phyloP scores from a whole-genome alignment of 2,888 invertebrate species.

The Scaptomyza cyrtandrae region DNA sequence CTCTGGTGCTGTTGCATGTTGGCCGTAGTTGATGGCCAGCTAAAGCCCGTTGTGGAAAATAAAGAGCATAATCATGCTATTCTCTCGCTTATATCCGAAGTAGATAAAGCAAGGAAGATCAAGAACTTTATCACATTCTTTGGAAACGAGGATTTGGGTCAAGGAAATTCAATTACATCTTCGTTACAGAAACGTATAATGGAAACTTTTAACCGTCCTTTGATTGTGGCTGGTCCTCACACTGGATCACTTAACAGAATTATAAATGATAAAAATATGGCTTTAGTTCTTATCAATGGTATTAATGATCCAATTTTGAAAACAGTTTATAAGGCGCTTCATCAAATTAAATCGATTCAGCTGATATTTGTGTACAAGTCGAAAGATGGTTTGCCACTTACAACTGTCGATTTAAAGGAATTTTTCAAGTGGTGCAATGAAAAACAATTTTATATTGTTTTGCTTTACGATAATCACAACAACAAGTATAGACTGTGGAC shows the following conservation, averaged over 20 bases:
- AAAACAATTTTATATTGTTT: not conserved
- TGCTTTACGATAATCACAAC: not conserved
- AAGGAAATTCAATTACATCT: not conserved
- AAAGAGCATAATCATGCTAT: not conserved
- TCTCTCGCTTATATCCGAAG: not conserved
- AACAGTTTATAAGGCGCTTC: not conserved
- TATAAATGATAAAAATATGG: not conserved
- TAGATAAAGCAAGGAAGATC: not conserved
- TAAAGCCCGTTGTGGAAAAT: constrained; percentile 2
- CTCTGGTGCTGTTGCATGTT: constrained; percentile 15
- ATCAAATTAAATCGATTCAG: not conserved
- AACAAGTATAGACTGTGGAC: not conserved
- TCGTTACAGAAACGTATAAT: constrained; percentile 8
- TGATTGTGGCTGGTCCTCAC: constrained; percentile 18
- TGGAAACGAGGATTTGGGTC: not conserved
- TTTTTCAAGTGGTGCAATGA: constrained; percentile 6
- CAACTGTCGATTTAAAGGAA: not conserved
- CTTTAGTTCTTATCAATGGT: not conserved
- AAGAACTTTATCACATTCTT: constrained; percentile 6
- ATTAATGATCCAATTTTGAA: constrained; percentile 1
- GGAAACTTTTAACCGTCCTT: constrained; percentile 4
- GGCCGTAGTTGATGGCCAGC: constrained; percentile 6
- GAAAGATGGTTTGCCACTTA: not conserved
- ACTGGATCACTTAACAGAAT: not conserved
- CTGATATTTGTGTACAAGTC: constrained; percentile 8